A percentile compares a stretch with the other conserved stretches of the same genome.
Conservation (phyloP, 2,888 invertebrate genomes). For the Polylopha cassiicola region DNA sequence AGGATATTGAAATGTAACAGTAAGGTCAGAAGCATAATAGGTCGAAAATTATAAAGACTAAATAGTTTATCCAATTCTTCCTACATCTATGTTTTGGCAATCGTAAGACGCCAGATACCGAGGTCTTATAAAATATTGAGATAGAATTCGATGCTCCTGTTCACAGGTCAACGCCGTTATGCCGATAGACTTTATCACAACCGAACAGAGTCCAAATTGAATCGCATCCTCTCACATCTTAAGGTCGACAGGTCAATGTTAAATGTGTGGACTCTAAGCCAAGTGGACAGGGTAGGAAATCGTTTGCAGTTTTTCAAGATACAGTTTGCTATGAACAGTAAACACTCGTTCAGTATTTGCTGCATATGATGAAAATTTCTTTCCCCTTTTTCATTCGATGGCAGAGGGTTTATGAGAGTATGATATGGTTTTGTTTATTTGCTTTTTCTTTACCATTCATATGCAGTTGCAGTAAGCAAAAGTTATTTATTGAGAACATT, state of each 20-base stretch:
- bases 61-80: constrained; percentile 7
- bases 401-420: constrained; percentile 14
- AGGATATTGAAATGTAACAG: too few relatives aligned
- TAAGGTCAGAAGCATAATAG: too few relatives aligned
- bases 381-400: constrained; percentile 15
- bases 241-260: constrained; percentile 4
- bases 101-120: constrained; percentile 27
- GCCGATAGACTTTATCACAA: constrained; percentile 6
- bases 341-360: constrained; percentile 13
- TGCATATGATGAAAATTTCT: constrained; percentile 19
- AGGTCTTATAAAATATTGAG: constrained; percentile 47
- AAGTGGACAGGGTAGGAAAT: constrained; percentile 2
- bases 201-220: constrained; percentile 10
- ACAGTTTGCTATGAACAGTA: not conserved
- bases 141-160: constrained; percentile 30
- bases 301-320: not conserved
- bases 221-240: constrained; percentile 1
- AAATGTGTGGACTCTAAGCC: not conserved
- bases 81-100: constrained; percentile 27
- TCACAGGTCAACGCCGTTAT: constrained; percentile 4
- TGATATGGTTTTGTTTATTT: constrained; percentile 16
- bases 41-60: not conserved
- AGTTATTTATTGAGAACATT: constrained; percentile 18
- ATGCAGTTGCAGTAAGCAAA: constrained; percentile 12
- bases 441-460: constrained; percentile 16